phyloP scores from a whole-genome alignment of 2,888 invertebrate species.

The Nysson spinosus region DNA sequence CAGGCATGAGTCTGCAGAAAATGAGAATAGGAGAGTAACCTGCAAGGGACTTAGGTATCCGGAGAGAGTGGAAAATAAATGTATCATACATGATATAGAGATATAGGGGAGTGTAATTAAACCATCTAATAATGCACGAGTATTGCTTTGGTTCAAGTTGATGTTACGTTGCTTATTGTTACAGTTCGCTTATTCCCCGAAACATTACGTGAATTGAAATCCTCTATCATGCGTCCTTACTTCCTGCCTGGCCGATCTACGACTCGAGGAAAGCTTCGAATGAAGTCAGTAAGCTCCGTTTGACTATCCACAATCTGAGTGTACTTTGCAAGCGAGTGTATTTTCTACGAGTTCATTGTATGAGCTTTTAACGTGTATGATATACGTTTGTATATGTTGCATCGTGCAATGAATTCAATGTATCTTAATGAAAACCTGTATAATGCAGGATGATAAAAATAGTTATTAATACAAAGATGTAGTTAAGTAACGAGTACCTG shows the following conservation, averaged over 20 bases:
- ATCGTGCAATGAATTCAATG: too few relatives aligned
- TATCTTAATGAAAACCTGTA: not conserved
- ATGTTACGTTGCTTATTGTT: conserved; percentile 30
- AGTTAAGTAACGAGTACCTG: too few relatives aligned
- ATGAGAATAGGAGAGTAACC: conserved; percentile 33
- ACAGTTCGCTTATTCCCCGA: conserved; percentile 44
- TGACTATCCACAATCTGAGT: conserved; percentile 57
- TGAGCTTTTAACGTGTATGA: conserved; percentile 26
- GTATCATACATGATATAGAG: conserved; percentile 26
- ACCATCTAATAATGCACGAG: conserved; percentile 40
- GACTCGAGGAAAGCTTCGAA: conserved; percentile 16
- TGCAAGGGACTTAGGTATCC: conserved; percentile 32
- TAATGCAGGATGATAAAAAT: too few relatives aligned
- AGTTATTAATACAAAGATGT: too few relatives aligned
- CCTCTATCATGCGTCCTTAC: conserved; percentile 42
- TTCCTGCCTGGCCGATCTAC: conserved; percentile 45
- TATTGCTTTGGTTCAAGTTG: conserved; percentile 20
- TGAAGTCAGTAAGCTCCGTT: conserved; percentile 50
- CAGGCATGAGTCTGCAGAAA: not conserved
- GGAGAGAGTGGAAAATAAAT: conserved; percentile 23
- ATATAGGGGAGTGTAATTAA: conserved; percentile 48
- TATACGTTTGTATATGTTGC: too few relatives aligned
- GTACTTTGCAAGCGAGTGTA: conserved; percentile 19
- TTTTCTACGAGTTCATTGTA: conserved; percentile 29
- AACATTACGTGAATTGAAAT: conserved; percentile 14